These are phyloP conservation scores for Tetramorium simillimum DNA, from an alignment of 1,140 invertebrate genomes.

Conservation along the genomic window DNA sequence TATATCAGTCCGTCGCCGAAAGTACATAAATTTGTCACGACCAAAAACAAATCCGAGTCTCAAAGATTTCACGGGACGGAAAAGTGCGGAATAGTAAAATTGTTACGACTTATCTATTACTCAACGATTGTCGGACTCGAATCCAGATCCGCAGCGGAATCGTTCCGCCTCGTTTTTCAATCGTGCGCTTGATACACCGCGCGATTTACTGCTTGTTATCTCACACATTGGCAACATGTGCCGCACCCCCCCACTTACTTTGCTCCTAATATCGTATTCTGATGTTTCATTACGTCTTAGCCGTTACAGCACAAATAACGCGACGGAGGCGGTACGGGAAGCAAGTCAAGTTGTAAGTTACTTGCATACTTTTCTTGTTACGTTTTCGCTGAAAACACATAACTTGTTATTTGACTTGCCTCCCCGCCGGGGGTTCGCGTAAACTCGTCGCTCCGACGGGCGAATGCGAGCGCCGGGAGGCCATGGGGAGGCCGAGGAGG, in stretches of 20 bases:
- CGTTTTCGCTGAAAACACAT: slow-evolving; percentile 10
- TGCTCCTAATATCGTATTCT: background rate
- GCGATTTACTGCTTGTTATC: background rate
- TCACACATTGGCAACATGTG: background rate
- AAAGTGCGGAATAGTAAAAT: slow-evolving; percentile 2
- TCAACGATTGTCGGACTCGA: background rate
- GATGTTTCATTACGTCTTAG: slow-evolving; percentile 13
- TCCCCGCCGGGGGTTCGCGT: background rate
- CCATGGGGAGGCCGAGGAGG: background rate
- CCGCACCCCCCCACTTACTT: background rate
- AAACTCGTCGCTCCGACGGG: background rate
- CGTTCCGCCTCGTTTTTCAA: too few species aligned
- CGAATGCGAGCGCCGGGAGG: background rate
- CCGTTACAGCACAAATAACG: background rate
- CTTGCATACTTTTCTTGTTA: slow-evolving; percentile 49
- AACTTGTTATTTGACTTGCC: slow-evolving; percentile 47
- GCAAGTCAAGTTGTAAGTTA: slow-evolving; percentile 23
- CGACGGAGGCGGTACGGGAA: background rate
- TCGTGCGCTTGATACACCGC: background rate
- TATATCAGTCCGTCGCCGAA: background rate
- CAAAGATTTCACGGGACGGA: background rate
- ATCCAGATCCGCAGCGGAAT: background rate
- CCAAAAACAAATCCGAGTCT: slow-evolving; percentile 1
- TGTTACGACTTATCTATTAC: background rate
- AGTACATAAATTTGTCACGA: slow-evolving; percentile 2